phyloP scores from a whole-genome alignment of 1,140 invertebrate genomes.

The Drosophila funebris region DNA sequence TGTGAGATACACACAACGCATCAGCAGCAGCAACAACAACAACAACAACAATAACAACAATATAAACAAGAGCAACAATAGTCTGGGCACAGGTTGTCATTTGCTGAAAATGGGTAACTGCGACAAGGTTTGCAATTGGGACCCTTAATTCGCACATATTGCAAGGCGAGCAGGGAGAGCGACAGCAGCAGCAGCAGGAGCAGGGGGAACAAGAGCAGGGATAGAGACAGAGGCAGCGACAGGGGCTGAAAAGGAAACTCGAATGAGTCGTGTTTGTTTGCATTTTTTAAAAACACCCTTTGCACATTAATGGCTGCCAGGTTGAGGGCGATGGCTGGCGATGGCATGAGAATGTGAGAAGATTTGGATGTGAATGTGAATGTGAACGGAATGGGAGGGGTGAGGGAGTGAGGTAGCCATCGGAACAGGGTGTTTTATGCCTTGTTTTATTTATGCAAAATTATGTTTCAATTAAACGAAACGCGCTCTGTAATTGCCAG shows the following conservation, averaged over 20 bases:
- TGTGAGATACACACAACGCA: conserved; percentile 58
- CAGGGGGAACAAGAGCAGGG: not conserved
- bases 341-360: not conserved
- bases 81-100: conserved; percentile 49
- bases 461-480: conserved; percentile 83
- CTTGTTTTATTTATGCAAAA: conserved; percentile 82
- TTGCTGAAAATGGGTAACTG: conserved; percentile 41
- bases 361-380: no score
- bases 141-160: conserved; percentile 63
- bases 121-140: conserved; percentile 40
- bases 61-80: conserved; percentile 22
- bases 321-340: not conserved
- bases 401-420: conserved; percentile 28
- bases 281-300: conserved; percentile 68
- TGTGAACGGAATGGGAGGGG: not conserved
- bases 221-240: not conserved
- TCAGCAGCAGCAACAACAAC: conserved; percentile 30
- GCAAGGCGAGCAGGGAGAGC: conserved; percentile 7
- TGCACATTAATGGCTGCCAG: conserved; percentile 48
- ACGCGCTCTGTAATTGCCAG: conserved; percentile 72
- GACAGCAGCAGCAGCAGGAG: not conserved
- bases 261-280: conserved; percentile 46
- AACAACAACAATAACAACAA: conserved; percentile 1
- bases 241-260: not conserved
- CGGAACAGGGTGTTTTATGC: conserved; percentile 79